Evolutionary conservation across 1,140 invertebrate genomes (phyloP).

Genomic region (Linepithema humile): DNA sequence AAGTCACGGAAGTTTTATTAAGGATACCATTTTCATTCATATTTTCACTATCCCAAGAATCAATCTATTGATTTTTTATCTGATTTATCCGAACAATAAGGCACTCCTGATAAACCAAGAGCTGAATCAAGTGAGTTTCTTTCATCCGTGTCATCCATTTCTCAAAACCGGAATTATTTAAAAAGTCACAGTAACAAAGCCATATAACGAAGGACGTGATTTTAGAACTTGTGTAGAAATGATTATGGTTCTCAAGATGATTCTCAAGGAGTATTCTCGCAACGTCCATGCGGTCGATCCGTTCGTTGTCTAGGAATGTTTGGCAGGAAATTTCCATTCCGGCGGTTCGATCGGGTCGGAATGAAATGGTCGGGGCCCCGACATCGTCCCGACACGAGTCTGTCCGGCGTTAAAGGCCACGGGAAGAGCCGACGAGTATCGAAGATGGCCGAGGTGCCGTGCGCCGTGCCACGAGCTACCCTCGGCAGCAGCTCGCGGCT

Average conservation of each 20-base stretch:
- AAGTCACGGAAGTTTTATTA: background rate
- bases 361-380: slow-evolving; percentile 52
- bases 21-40: background rate
- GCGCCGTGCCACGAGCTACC: slow-evolving; percentile 69
- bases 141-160: background rate
- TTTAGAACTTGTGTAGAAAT: background rate
- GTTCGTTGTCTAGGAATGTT: slow-evolving; percentile 21
- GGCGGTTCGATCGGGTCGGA: slow-evolving; percentile 51
- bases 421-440: slow-evolving; percentile 54
- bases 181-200: background rate
- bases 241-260: background rate
- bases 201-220: too few relatives aligned
- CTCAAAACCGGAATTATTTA: background rate
- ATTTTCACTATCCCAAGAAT: background rate
- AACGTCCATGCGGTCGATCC: slow-evolving; percentile 3
- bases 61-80: background rate
- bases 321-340: slow-evolving; percentile 60
- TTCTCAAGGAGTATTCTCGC: background rate
- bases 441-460: slow-evolving; percentile 69
- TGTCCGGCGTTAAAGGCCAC: slow-evolving; percentile 73
- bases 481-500: slow-evolving; percentile 72
- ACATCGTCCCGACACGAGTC: slow-evolving; percentile 54
- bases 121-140: background rate
- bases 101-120: background rate
- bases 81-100: background rate